Conservation (phyloP, 1,140 invertebrate species). For the Drosophila quadrilineata region DNA sequence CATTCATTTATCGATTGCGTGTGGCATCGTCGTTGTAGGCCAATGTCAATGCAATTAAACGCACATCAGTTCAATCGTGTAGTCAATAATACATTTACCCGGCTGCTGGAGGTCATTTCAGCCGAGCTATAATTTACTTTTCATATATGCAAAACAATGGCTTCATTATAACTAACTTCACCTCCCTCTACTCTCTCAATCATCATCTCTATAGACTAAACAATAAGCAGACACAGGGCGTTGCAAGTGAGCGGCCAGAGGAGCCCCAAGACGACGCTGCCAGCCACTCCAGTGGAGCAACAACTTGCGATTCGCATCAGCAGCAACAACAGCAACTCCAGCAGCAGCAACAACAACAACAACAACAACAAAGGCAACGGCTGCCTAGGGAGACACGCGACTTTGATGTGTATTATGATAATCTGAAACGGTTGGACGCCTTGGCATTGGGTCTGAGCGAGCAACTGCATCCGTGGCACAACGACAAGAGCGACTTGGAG, state of each 20-base stretch:
- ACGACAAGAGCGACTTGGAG: constrained; percentile 84
- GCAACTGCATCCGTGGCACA: constrained; percentile 79
- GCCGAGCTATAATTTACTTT: constrained; percentile 35
- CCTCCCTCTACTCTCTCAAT: constrained; percentile 4
- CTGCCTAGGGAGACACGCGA: constrained; percentile 50
- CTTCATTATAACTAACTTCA: constrained; percentile 42
- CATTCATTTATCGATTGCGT: constrained; percentile 3
- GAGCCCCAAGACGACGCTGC: constrained; percentile 43
- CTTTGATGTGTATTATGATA: constrained; percentile 79
- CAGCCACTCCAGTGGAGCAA: constrained; percentile 54
- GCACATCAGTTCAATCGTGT: neutral
- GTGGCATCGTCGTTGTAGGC: neutral
- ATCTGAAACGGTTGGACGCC: constrained; percentile 80
- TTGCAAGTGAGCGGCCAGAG: constrained; percentile 33
- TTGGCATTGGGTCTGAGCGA: constrained; percentile 62
- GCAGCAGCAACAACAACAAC: constrained; percentile 19
- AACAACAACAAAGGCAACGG: constrained; percentile 25
- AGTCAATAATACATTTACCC: too few relatives aligned
- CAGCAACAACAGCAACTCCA: constrained; percentile 43
- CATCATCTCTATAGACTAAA: constrained; percentile 48
- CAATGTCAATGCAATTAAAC: constrained; percentile 34
- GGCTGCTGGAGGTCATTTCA: constrained; percentile 14
- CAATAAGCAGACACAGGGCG: constrained; percentile 34
- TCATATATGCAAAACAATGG: constrained; percentile 63
- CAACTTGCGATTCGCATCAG: constrained; percentile 73